These are phyloP conservation scores for Mesorhabditis spiculigera DNA, from an alignment of 2,888 invertebrate genomes.

Conservation along the genomic window DNA sequence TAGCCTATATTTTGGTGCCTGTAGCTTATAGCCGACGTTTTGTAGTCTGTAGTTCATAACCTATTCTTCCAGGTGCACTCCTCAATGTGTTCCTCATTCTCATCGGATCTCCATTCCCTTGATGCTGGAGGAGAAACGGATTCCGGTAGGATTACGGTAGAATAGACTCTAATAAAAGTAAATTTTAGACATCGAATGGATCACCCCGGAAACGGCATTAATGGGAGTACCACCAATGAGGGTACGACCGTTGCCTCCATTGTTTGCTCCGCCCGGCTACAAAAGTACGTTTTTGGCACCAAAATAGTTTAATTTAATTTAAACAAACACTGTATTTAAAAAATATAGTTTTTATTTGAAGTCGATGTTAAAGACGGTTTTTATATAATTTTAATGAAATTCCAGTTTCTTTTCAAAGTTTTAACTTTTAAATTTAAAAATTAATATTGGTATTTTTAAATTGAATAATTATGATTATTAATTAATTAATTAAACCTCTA, in stretches of 20 bases:
- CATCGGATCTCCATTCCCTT: constrained; percentile 53
- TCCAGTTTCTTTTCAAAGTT: too few relatives aligned
- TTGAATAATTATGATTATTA: too few relatives aligned
- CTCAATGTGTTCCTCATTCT: constrained; percentile 54
- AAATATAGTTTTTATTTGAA: too few relatives aligned
- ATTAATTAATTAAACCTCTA: not conserved
- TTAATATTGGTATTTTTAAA: too few relatives aligned
- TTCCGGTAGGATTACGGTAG: constrained; percentile 36
- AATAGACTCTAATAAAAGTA: not conserved
- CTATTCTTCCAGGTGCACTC: constrained; percentile 33
- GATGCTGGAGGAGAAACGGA: constrained; percentile 53
- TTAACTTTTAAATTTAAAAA: too few relatives aligned
- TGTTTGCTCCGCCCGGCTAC: not conserved
- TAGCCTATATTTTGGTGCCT: too few relatives aligned
- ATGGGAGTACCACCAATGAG: constrained; percentile 15
- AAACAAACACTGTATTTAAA: too few relatives aligned
- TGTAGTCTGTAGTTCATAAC: too few relatives aligned
- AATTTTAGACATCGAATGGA: constrained; percentile 39
- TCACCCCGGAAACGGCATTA: constrained; percentile 38
- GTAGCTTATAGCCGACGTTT: too few relatives aligned
- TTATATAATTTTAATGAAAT: too few relatives aligned
- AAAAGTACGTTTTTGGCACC: not conserved
- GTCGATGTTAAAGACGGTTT: too few relatives aligned
- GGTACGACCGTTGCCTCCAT: not conserved
- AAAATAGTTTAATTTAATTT: not conserved